These are phyloP conservation scores for Manis javanica DNA, from an alignment of 2,797 vertebrate genomes.

Conservation along the genomic window DNA sequence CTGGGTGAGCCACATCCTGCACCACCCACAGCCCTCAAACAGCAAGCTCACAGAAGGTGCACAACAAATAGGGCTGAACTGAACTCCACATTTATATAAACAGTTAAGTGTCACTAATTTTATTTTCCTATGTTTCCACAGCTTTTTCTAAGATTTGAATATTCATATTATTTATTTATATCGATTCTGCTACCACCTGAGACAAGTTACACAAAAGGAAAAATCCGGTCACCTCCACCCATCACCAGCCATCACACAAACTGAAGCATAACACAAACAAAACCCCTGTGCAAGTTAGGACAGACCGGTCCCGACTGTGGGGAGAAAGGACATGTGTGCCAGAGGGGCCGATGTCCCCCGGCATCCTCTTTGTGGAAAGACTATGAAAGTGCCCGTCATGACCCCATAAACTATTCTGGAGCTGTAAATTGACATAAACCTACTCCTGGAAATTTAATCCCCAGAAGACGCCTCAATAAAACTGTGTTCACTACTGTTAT, in stretches of 20 bases:
- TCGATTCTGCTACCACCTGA: neutral
- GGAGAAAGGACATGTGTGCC: neutral
- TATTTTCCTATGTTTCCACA: neutral
- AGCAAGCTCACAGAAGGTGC: neutral
- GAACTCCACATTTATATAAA: neutral
- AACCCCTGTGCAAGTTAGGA: no score
- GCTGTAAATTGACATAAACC: neutral
- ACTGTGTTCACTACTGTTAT: neutral
- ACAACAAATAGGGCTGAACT: rapidly evolving
- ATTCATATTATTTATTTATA: neutral
- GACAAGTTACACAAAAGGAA: neutral
- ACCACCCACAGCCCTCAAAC: no score
- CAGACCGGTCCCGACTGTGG: neutral
- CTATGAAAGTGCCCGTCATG: no score
- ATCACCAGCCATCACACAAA: no score
- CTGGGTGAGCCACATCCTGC: no score
- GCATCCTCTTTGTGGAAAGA: neutral
- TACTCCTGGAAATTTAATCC: neutral
- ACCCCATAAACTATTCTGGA: neutral
- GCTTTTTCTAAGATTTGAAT: neutral
- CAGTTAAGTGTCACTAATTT: neutral
- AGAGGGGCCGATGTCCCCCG: no score
- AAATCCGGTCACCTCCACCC: neutral
- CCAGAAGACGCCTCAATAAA: neutral
- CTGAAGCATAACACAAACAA: no score